Conservation (phyloP, 2,888 invertebrate genomes). For the Rhamphomyia laevipes region DNA sequence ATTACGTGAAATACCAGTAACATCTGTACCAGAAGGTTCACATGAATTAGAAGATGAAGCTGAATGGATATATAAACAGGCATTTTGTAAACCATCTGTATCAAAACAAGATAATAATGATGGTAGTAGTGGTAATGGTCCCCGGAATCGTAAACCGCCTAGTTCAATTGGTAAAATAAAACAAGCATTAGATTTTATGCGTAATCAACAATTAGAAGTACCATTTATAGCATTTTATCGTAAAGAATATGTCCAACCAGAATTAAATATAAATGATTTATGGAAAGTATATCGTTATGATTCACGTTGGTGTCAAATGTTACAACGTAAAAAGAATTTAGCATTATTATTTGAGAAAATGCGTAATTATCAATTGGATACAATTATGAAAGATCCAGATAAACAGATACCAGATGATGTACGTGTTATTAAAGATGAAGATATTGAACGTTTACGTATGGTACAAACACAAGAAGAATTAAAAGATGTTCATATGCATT, state of each 20-base stretch:
- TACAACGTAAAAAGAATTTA: slow-evolving; percentile 72
- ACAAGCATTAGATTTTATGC: slow-evolving; percentile 89
- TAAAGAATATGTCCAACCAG: slow-evolving; percentile 94
- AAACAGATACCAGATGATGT: slow-evolving; percentile 74
- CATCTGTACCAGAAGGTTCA: slow-evolving; percentile 67
- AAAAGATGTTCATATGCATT: slow-evolving; percentile 86
- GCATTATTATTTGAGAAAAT: slow-evolving; percentile 77
- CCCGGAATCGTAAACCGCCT: slow-evolving; percentile 50
- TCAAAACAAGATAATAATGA: slow-evolving; percentile 53
- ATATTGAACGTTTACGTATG: slow-evolving; percentile 62
- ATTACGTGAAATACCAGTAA: slow-evolving; percentile 76
- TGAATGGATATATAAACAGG: slow-evolving; percentile 94
- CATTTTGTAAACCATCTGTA: slow-evolving; percentile 73
- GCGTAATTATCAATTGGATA: slow-evolving; percentile 79
- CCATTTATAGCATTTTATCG: slow-evolving; percentile 98
- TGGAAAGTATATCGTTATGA: slow-evolving; percentile 98
- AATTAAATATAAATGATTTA: slow-evolving; percentile 85
- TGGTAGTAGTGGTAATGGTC: slow-evolving; percentile 18
- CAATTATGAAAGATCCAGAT: slow-evolving; percentile 68
- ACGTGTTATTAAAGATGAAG: slow-evolving; percentile 71
- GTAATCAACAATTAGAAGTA: slow-evolving; percentile 90
- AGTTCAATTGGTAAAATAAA: slow-evolving; percentile 77
- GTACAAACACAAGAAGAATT: slow-evolving; percentile 84
- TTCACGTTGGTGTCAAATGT: slow-evolving; percentile 88
- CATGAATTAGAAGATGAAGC: slow-evolving; percentile 88